A percentile compares a stretch with the other conserved stretches of the same genome.
Conservation (phyloP, 1,140 invertebrate species). For the Leptonema lineaticorne region DNA sequence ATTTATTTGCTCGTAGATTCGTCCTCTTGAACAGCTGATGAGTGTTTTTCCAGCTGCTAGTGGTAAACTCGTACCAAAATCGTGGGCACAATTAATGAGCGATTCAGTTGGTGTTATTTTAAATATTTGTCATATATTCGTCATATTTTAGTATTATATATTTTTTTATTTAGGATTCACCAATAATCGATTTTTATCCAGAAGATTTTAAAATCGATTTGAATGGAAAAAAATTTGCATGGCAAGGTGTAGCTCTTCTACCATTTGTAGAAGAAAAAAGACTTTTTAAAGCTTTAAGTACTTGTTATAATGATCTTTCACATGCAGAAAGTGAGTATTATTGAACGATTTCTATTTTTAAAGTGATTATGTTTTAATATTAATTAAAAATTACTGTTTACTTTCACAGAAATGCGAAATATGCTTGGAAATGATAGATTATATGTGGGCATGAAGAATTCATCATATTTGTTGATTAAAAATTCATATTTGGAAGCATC, state of each 20-base stretch:
- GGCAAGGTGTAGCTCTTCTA: constrained; percentile 97
- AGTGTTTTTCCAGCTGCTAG: constrained; percentile 98
- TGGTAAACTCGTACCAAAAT: constrained; percentile 86
- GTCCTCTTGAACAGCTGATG: constrained; percentile 98
- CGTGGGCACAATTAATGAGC: constrained; percentile 94
- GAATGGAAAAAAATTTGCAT: constrained; percentile 99
- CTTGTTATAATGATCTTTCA: constrained; percentile 78
- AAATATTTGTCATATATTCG: neutral
- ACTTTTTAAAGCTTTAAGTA: constrained; percentile 82
- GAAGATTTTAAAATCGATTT: constrained; percentile 98
- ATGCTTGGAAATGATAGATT: constrained; percentile 76
- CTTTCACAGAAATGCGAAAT: constrained; percentile 58
- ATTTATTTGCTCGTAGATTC: constrained; percentile 68
- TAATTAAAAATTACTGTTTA: no score
- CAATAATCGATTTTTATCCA: constrained; percentile 99
- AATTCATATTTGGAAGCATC: constrained; percentile 63
- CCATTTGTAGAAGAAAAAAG: constrained; percentile 97
- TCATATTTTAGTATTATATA: neutral
- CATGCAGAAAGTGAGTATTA: constrained; percentile 70
- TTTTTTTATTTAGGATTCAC: constrained; percentile 69
- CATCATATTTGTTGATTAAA: constrained; percentile 67
- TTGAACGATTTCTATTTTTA: neutral
- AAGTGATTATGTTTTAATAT: constrained; percentile 6
- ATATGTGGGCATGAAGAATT: constrained; percentile 73
- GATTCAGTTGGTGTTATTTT: constrained; percentile 68